phyloP scores from a whole-genome alignment of 2,113 vertebrate species.

The Prietella phreatophila region DNA sequence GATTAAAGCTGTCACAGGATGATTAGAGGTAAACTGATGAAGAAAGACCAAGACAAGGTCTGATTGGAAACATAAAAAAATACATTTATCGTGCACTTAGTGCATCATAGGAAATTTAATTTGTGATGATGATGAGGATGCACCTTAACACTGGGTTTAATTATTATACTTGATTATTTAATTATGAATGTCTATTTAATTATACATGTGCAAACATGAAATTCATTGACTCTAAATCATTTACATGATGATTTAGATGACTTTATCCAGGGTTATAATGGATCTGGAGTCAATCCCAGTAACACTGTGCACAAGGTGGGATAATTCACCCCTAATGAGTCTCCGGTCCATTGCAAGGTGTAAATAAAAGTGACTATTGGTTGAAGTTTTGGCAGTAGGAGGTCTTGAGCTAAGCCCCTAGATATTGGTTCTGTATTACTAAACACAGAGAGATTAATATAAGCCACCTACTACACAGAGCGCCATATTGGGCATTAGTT shows the following conservation, averaged over 20 bases:
- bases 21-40: conserved; percentile 8
- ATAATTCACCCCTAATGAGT: neutral
- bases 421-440: neutral
- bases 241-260: neutral
- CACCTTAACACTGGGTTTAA: neutral
- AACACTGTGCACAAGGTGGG: neutral
- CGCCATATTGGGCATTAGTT: neutral
- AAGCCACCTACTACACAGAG: neutral
- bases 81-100: neutral
- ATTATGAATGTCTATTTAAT: neutral
- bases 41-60: neutral
- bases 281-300: neutral
- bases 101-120: neutral
- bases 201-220: neutral
- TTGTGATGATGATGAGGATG: neutral
- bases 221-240: neutral
- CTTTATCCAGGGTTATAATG: neutral
- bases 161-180: neutral
- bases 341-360: neutral
- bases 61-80: conserved; percentile 11
- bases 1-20: conserved; percentile 1
- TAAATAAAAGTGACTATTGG: neutral
- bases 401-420: neutral
- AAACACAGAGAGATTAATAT: neutral
- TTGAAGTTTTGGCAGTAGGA: neutral